phyloP scores from a whole-genome alignment of 2,797 vertebrate genomes.

The Cyclopterus lumpus region DNA sequence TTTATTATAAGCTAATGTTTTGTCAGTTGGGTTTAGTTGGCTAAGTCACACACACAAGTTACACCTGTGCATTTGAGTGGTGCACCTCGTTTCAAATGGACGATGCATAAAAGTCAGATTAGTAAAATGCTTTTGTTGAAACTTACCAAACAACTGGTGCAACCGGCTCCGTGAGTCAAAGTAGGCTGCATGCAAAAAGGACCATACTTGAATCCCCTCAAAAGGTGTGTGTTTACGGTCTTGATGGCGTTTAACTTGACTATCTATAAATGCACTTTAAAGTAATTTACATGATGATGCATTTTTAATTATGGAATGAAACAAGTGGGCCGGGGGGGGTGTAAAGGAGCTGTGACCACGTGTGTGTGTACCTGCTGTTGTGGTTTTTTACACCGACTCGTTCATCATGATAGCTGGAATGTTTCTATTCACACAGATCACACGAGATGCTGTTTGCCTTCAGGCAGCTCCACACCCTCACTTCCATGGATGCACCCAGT shows the following conservation, averaged over 20 bases:
- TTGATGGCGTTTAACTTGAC: not conserved
- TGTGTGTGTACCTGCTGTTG: not conserved
- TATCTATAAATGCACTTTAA: not conserved
- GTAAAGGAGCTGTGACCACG: not conserved
- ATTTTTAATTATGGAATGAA: not conserved
- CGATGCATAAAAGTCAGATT: no score
- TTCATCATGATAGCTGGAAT: constrained; percentile 8
- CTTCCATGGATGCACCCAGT: no score
- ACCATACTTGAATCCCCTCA: no score
- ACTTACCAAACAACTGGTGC: not conserved
- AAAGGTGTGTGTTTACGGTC: not conserved
- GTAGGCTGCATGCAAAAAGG: no score
- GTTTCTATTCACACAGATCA: not conserved
- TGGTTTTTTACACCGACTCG: no score
- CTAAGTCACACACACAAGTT: not conserved
- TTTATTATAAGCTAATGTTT: no score
- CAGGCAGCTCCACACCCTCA: constrained; percentile 15
- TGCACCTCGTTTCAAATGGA: no score
- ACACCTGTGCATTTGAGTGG: no score
- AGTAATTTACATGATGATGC: not conserved
- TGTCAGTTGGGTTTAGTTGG: no score
- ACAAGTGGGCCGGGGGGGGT: no score
- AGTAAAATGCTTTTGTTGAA: no score
- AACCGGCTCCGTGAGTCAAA: not conserved
- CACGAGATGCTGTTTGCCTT: not conserved